Evolutionary conservation across 1,140 invertebrate species (phyloP), one percentile per base, ranked within the genome.

Genomic region (Oryctes rhinoceros): DNA sequence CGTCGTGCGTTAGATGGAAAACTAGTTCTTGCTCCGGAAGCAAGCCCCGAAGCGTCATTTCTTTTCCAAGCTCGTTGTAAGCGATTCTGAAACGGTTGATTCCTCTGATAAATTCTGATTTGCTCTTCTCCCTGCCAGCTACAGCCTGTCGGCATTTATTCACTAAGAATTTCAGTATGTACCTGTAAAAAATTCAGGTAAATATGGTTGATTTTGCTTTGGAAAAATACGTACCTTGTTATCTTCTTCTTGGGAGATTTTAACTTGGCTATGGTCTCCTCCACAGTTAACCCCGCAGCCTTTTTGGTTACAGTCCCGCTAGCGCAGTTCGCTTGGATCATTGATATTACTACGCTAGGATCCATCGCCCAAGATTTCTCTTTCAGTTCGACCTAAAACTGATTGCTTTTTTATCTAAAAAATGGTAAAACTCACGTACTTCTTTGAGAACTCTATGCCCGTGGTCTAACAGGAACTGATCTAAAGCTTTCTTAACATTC

Each of bases 401-500:
- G 78, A 67, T 35, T 39, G 39, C 39, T 39, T 39, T 37, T 74
- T 30, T 5, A 35, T 74, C 9, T 30, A 74, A 4, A 39, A 39
- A 4, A 3, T 74, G 6, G 35, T 35, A 15, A 47, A 76, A 76
- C 1, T 48, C 39, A 5, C 37, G 65, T 86, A 94, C 93, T 89
- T 96, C 95, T 87, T 92, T 91, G 39, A 94, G 88, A 82, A 91
- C 91, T 81, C 95, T 90, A 86, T 96, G 93, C 1, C 94, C 95
- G 84, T 96, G 93, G 80, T 89, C 88, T n/a, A 90, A 82, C n/a
- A 96, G 86, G 84, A 96, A 95, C 4, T 87, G 81, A 2, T 89
- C 82, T 39, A 94, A 90, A 67, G 90, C 85, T 15, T 86, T 80
- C 65, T 90, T 87, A 5, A 91, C 87, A 78, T 88, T 80, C 4